phyloP scores from a whole-genome alignment of 1,140 invertebrate species.

The Gryllus bimaculatus region DNA sequence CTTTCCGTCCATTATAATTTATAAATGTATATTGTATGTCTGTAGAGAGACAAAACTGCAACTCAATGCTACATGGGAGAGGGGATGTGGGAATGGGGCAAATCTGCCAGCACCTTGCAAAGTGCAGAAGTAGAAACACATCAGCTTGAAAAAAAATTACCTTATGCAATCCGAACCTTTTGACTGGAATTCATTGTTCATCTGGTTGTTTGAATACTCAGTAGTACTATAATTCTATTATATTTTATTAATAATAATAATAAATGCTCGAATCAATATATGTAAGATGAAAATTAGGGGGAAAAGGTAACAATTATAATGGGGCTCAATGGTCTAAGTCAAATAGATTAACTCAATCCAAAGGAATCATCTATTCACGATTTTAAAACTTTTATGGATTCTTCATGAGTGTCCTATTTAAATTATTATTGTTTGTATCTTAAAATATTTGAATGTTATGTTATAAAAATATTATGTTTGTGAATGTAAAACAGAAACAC shows the following conservation, averaged over 20 bases:
- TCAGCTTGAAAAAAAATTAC: slow-evolving; percentile 37
- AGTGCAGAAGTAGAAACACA: slow-evolving; percentile 38
- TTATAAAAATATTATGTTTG: background rate
- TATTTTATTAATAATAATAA: slow-evolving; percentile 15
- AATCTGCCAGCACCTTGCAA: slow-evolving; percentile 27
- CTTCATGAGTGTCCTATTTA: background rate
- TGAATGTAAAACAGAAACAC: background rate
- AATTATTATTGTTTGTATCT: background rate
- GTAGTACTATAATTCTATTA: slow-evolving; percentile 6
- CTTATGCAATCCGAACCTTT: slow-evolving; percentile 37
- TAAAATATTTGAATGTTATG: background rate
- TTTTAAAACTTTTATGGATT: background rate
- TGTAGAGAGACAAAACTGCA: slow-evolving; percentile 27
- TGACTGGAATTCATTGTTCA: slow-evolving; percentile 31
- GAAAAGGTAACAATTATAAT: slow-evolving; percentile 3
- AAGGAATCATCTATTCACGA: background rate
- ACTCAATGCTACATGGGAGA: slow-evolving; percentile 32
- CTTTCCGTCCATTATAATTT: slow-evolving; percentile 32
- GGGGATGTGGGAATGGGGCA: slow-evolving; percentile 31
- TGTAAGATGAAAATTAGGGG: slow-evolving; percentile 7
- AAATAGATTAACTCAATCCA: slow-evolving; percentile 7
- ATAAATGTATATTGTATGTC: slow-evolving; percentile 25
- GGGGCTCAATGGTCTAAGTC: slow-evolving; percentile 16
- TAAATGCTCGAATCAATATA: slow-evolving; percentile 12
- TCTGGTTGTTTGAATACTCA: slow-evolving; percentile 18